Evolutionary conservation across 2,113 vertebrate genomes (phyloP).

Genomic region (Fregata magnificens): DNA sequence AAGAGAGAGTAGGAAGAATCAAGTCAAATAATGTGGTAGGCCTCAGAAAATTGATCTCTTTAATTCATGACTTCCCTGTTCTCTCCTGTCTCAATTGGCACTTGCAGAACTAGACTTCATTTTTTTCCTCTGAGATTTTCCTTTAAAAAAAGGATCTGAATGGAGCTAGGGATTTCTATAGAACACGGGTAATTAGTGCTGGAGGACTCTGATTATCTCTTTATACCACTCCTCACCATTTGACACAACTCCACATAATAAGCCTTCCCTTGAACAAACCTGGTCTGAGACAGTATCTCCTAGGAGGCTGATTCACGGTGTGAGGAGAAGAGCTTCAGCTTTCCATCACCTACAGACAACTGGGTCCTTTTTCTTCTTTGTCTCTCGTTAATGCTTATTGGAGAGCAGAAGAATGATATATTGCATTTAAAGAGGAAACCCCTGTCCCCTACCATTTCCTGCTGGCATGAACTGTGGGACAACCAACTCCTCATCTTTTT

Average conservation of each 20-base stretch:
- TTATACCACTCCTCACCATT: constrained; percentile 25
- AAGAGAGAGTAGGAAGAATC: background rate
- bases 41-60: background rate
- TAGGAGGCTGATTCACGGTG: background rate
- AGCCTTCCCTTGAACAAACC: constrained; percentile 1
- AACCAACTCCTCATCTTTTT: background rate
- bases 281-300: background rate
- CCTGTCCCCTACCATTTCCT: background rate
- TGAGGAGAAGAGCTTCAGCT: background rate
- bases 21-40: background rate
- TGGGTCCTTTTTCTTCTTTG: background rate
- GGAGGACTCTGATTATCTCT: constrained; percentile 48
- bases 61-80: background rate
- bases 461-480: background rate
- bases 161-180: constrained; percentile 23
- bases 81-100: background rate
- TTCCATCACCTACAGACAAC: background rate
- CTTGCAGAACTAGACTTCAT: constrained; percentile 12
- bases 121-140: background rate
- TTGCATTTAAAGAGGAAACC: background rate
- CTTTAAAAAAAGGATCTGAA: constrained; percentile 24
- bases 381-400: background rate
- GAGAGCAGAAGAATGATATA: background rate
- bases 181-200: constrained; percentile 45
- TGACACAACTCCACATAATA: constrained; percentile 43